Evolutionary conservation across 2,797 vertebrate genomes (phyloP), one percentile per base, ranked within the genome.

Genomic region (Poecilia gillii): DNA sequence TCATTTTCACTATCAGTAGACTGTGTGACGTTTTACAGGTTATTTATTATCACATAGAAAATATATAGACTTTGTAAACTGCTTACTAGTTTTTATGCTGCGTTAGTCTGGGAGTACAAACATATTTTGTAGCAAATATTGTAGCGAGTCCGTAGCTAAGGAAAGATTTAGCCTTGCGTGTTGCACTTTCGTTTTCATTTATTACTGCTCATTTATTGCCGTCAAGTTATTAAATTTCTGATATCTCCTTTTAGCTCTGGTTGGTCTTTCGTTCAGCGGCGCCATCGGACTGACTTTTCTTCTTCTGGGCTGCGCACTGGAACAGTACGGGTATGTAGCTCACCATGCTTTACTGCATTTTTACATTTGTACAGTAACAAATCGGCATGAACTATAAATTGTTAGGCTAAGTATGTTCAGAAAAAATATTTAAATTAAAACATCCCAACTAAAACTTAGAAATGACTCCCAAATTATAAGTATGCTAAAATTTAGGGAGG

Each of bases 221-320:
- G 23, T 14, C 41, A 16, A 70, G 49, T 41, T n/a, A 12, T 16
- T 3, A 43, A 41, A n/a, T 47, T 7, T 13, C 31, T 62, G 1
- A 0, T 80, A 16, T 76, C 0, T 78, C 80, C 28, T 90, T 92
- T 71, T 92, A 99, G 98, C 97, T 86, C 95, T 99, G 68, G 97
- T 99, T 80, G 97, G 92, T 0, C 93, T 99, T 84, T 99, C 98
- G 43, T 99, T 99, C 90, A 98, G 96, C 83, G 98, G 98, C 59
- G 98, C 97, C 82, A 97, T 99, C 76, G 98, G 98, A 45, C 93
- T 99, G 81, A 99, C 97, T 0, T 98, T 98, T 91, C 97, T 99
- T 23, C 97, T 99, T 92, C 92, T 99, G 92, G 97, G 97, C 83
- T 99, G 98, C 94, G 98, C 95, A 73, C 89, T 98, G 92, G 96